phyloP scores from a whole-genome alignment of 2,113 vertebrate species.

The Boulengeromyrus knoepffleri region DNA sequence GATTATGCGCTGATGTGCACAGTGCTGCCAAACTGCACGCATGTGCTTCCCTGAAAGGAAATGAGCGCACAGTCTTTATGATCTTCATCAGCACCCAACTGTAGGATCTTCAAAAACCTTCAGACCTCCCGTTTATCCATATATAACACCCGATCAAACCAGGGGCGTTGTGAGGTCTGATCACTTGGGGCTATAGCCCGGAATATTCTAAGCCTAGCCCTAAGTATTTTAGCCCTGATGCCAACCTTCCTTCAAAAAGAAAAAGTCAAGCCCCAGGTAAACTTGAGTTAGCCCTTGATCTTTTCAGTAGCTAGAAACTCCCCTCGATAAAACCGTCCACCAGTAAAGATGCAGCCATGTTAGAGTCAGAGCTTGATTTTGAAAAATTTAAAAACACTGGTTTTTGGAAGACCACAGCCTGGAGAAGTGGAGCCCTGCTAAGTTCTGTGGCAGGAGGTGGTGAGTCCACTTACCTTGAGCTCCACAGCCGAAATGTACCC shows the following conservation, averaged over 20 bases:
- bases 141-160: background rate
- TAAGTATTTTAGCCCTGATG: too few relatives aligned
- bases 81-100: background rate
- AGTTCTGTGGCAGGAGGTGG: background rate
- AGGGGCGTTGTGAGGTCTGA: too few relatives aligned
- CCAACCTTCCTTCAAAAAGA: too few relatives aligned
- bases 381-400: background rate
- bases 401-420: background rate
- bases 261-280: background rate
- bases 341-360: background rate
- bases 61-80: background rate
- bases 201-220: too few relatives aligned
- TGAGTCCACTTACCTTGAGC: constrained; percentile 59
- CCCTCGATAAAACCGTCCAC: background rate
- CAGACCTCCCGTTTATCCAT: background rate
- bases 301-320: too few relatives aligned
- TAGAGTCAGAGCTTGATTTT: background rate
- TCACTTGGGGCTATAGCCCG: too few relatives aligned
- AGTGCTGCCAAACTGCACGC: background rate
- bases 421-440: background rate
- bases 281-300: too few relatives aligned
- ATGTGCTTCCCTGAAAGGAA: background rate
- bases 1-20: background rate
- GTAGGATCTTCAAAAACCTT: background rate
- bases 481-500: constrained; percentile 82